These are phyloP conservation scores for Orthosia cruda DNA, from an alignment of 2,888 invertebrate species.

Conservation along the genomic window DNA sequence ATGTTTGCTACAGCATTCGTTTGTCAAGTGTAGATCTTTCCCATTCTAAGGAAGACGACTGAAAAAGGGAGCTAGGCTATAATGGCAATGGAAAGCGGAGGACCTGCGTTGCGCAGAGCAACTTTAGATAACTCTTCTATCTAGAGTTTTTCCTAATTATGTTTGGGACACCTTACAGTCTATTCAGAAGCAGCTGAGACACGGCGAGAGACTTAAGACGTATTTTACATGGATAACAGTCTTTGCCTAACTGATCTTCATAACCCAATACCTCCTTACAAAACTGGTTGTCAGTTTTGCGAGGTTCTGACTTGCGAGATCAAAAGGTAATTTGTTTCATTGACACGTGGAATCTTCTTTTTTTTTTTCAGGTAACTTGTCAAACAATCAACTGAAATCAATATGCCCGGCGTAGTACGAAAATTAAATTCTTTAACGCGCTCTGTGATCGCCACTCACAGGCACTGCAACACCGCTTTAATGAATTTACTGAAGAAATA, in stretches of 20 bases:
- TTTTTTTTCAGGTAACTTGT: neutral
- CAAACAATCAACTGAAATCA: conserved; percentile 38
- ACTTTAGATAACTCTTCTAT: too few species aligned
- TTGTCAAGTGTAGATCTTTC: neutral
- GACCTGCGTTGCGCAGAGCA: too few species aligned
- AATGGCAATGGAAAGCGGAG: neutral
- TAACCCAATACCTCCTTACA: too few species aligned
- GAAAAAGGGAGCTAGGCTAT: neutral
- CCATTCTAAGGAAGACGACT: neutral
- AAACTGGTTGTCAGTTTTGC: too few species aligned
- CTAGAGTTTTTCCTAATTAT: too few species aligned
- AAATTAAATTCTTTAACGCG: conserved; percentile 65
- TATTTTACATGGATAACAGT: too few species aligned
- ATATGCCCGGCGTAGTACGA: conserved; percentile 54
- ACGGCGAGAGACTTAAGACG: too few species aligned
- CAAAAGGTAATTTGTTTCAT: neutral
- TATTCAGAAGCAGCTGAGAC: too few species aligned
- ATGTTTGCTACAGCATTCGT: too few species aligned
- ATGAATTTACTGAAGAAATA: conserved; percentile 75
- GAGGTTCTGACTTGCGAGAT: neutral
- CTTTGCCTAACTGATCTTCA: too few species aligned
- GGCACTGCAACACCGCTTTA: conserved; percentile 65
- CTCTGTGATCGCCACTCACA: conserved; percentile 60
- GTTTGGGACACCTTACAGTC: too few species aligned
- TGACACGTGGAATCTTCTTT: neutral